Base-by-base conservation (phyloP, 2,888 invertebrate species). In the Drosophila austrosaltans region DNA sequence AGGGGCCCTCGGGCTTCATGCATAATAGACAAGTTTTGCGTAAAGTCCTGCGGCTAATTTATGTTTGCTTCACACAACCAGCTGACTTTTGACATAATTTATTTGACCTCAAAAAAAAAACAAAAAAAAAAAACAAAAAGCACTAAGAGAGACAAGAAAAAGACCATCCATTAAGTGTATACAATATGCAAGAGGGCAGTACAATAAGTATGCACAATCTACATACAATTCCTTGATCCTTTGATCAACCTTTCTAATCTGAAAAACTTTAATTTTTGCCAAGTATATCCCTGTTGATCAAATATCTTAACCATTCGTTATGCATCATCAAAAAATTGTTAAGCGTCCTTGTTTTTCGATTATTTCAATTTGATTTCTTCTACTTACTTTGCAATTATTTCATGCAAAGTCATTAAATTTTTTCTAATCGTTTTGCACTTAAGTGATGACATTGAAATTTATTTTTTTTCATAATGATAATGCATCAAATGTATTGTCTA, bases 21-120 rank as follows among this genome's bases (percentile, higher is more conserved):
- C 78, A 81, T 79, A 81, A 79, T 79, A 79, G 78, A 81, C 79
- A 81, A 79, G 79, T 79, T 79, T 48, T 78, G 76, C 81, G 68
- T 72, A 79, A 79, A 81, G 79, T 75, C 75, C 79, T 78, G 77
- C 66, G 75, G 79, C 81, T 80, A 80, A 80, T 80, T 80, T 80
- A 81, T 80, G 77, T 78, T 77, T 68, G 77, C 77, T 81, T 79
- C 77, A 81, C 79, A 80, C 79, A 42, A 30, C 32, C 32, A 32
- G 44, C 64, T 73, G 77, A 79, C 75, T 73, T 80, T 81, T 77
- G 75, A 73, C 77, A 79, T 79, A 74, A 78, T 78, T 78, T 78
- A 79, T 78, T 73, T 76, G 73, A 63, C 78, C 76, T 65, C 71
- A 74, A 76, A 78, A 70, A 68, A 78, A 71, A 68, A 71, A 65